These are phyloP conservation scores for Ceramica pisi DNA, from an alignment of 2,888 invertebrate species.

Conservation along the genomic window DNA sequence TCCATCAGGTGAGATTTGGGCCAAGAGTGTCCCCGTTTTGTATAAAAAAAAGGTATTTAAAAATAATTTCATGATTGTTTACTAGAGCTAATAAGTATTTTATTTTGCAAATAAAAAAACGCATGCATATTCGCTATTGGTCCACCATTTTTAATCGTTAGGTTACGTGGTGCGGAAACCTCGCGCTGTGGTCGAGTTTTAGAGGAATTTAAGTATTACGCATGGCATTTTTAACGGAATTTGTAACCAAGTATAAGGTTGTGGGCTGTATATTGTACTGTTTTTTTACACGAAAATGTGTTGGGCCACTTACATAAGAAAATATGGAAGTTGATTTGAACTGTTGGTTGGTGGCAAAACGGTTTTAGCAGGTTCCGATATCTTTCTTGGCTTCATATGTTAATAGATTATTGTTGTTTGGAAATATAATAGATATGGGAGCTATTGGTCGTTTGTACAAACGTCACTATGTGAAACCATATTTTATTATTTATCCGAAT, in stretches of 20 bases:
- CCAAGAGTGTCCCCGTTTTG: no score
- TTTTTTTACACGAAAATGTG: no score
- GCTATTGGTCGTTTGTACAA: background rate
- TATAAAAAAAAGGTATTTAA: no score
- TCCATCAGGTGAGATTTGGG: no score
- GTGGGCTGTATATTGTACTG: background rate
- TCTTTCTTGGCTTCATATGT: no score
- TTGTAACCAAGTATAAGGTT: background rate
- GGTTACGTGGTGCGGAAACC: background rate
- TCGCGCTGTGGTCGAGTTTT: background rate
- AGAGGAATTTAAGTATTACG: no score
- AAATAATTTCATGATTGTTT: no score
- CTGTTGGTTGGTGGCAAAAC: background rate
- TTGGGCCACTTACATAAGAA: background rate
- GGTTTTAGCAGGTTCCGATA: constrained; percentile 4
- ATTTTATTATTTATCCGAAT: constrained; percentile 40
- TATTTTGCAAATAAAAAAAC: no score
- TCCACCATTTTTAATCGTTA: background rate
- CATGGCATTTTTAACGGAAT: background rate
- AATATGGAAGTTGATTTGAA: background rate
- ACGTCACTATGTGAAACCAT: background rate
- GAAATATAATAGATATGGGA: background rate
- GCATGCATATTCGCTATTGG: no score
- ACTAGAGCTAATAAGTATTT: no score
- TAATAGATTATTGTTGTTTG: background rate